Evolutionary conservation across 92 coral and sea anemone genomes (phyloP).

Genomic region (Phenganax marumi): DNA sequence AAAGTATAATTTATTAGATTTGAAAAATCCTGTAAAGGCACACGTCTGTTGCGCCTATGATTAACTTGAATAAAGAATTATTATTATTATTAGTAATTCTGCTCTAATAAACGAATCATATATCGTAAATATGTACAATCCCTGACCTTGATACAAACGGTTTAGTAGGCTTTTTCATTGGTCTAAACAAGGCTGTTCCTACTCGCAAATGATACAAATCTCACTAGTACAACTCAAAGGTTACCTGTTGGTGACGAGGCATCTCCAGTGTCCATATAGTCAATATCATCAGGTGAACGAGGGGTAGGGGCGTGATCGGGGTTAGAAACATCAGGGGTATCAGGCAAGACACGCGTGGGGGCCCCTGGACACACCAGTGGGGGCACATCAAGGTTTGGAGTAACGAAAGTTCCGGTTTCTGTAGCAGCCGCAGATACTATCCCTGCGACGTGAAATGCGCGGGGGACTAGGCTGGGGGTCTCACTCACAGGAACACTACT

Average conservation of each 20-base stretch:
- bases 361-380: slow-evolving; percentile 21
- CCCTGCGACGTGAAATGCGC: slow-evolving; percentile 22
- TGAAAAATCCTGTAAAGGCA: too few relatives aligned
- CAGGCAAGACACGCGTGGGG: slow-evolving; percentile 37
- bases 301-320: slow-evolving; percentile 20
- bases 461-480: slow-evolving; percentile 24
- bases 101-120: too few relatives aligned
- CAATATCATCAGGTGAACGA: background rate
- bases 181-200: too few relatives aligned
- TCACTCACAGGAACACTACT: background rate
- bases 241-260: slow-evolving; percentile 1
- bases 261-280: slow-evolving; percentile 4
- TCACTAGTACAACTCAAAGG: too few relatives aligned
- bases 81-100: too few relatives aligned
- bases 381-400: slow-evolving; percentile 31
- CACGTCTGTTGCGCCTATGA: too few relatives aligned
- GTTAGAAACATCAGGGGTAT: slow-evolving; percentile 5
- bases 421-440: slow-evolving; percentile 1
- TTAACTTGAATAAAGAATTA: too few relatives aligned
- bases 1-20: too few relatives aligned
- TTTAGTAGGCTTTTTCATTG: too few relatives aligned
- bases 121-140: too few relatives aligned
- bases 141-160: too few relatives aligned
- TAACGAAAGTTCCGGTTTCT: background rate
- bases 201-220: too few relatives aligned